Percentiles rank a stretch among this genome's conserved stretches.
Conservation (phyloP, 2,888 invertebrate genomes). For the Capitulum mitella region DNA sequence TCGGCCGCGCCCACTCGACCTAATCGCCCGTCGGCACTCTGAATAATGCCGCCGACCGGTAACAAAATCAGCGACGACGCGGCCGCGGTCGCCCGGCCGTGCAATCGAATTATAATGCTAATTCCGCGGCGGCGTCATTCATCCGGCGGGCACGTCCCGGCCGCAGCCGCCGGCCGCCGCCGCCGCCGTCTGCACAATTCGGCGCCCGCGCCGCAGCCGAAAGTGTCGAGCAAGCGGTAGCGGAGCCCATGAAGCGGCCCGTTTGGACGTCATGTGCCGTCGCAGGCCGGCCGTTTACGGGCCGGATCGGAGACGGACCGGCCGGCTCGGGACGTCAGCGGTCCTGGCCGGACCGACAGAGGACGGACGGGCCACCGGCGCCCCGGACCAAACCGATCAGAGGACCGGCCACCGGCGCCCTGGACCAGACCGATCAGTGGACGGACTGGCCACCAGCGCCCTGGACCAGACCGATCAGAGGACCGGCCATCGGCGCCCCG, state of each 20-base stretch:
- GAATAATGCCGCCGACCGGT: neutral
- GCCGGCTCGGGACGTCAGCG: too few species aligned
- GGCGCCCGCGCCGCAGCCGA: neutral
- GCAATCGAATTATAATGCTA: neutral
- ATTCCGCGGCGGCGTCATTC: neutral
- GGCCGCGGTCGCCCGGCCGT: neutral
- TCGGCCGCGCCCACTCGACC: slow-evolving; percentile 43
- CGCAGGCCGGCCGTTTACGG: neutral
- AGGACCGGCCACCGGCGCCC: too few species aligned
- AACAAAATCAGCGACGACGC: neutral
- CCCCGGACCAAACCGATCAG: too few species aligned
- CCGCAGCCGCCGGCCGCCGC: neutral
- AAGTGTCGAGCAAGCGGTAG: neutral
- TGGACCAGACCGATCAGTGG: too few species aligned
- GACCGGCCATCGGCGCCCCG: too few species aligned
- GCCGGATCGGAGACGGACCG: neutral
- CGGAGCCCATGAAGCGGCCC: neutral
- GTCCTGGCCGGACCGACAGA: too few species aligned
- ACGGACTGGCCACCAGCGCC: too few species aligned
- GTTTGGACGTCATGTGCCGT: neutral
- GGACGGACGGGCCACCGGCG: too few species aligned
- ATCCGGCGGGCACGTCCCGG: neutral
- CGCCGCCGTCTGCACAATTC: neutral
- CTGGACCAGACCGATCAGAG: too few species aligned
- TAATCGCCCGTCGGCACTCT: neutral